Conservation (phyloP, 1,140 invertebrate species). For the Leptinotarsa lineolata region DNA sequence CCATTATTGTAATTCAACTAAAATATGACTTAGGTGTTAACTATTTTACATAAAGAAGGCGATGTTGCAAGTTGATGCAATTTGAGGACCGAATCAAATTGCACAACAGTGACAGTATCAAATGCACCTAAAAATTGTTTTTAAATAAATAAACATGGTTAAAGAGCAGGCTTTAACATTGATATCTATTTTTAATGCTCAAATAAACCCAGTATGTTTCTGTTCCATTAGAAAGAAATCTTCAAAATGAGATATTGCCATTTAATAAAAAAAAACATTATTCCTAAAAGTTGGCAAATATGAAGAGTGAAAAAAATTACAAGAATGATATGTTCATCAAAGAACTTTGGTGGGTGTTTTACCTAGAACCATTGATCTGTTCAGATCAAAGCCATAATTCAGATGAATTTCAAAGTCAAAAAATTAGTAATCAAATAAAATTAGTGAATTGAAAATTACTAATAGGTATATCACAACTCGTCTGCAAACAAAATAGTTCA, state of each 20-base stretch:
- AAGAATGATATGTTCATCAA: no score
- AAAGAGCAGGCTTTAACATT: conserved; percentile 31
- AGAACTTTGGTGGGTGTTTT: no score
- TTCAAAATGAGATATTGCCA: neutral
- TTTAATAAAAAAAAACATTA: no score
- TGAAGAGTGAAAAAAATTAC: no score
- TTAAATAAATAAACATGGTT: conserved; percentile 33
- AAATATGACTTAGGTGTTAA: conserved; percentile 27
- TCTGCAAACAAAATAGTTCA: no score
- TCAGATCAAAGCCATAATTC: no score
- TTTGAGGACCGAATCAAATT: conserved; percentile 18
- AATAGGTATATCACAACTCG: no score
- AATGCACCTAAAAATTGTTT: conserved; percentile 22
- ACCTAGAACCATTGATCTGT: no score
- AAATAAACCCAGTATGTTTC: conserved; percentile 26
- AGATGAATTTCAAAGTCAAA: no score
- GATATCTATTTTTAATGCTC: conserved; percentile 27
- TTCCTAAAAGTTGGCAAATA: no score
- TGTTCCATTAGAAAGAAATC: conserved; percentile 4
- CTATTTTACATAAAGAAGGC: conserved; percentile 24
- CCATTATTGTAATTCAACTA: conserved; percentile 25
- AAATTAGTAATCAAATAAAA: no score
- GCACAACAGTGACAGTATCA: conserved; percentile 10
- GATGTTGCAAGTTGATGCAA: conserved; percentile 21
- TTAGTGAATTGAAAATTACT: no score